Base-by-base conservation (phyloP, 2,797 vertebrate genomes). In the Poecilia velifera region DNA sequence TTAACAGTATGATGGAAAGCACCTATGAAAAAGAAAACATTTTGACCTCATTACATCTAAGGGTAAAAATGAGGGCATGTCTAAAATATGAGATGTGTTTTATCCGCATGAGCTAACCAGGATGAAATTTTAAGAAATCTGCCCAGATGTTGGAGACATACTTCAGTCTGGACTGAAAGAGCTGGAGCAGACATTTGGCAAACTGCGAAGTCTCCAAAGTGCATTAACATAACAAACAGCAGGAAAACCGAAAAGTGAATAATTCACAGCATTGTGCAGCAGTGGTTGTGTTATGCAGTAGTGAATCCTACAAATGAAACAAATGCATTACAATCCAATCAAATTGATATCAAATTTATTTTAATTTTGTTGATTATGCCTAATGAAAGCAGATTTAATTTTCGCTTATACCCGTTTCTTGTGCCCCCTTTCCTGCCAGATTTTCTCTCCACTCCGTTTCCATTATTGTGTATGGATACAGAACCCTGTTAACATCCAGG, bases 111-210 rank as follows among this genome's bases (percentile, higher is more conserved):
- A 18, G 72, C n/a, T 28, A 66, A 46, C 8, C 25, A 1, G 31
- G 72, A 55, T 39, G 46, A 70, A 73, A 53, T 70, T n/a, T 72
- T 16, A 76, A 34, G 10, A 43, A 55, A 74, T 53, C 20, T 62
- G 47, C 73, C 49, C 51, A 76, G 20, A 14, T 13, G 34, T 49
- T 43, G 25, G 9, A 46, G 16, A 43, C 68, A 71, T 55, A 49
- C 47, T 49, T 47, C 22, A 71, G 43, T 74, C 51, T 72, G 62
- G 62, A 14, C 25, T 18, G 39, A 45, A 41, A 74, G 36, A 6
- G 36, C 28, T 45, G 12, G 57, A 74, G 1, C 1, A 34, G 72
- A 36, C 25, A 12, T 55, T 31, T 36, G 75, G 47, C 4, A 16
- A 71, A 14, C 72, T 47, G 20, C 41, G n/a, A 62, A 47, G 14